Evolutionary conservation across 1,140 invertebrate species (phyloP).

Genomic region (Brachionus rotundiformis): DNA sequence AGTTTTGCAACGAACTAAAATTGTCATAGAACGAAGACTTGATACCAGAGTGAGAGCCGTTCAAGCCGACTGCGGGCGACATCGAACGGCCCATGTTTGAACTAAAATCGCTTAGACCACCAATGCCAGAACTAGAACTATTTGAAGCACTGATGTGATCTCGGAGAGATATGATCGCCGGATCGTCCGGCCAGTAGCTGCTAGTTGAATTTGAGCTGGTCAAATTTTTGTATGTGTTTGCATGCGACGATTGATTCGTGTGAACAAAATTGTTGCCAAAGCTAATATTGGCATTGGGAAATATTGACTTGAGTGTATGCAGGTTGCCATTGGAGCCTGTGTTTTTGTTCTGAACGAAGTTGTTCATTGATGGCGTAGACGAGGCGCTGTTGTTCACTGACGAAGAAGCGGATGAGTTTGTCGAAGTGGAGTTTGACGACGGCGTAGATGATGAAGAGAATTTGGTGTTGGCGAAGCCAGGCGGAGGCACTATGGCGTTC

Average conservation of each 20-base stretch:
- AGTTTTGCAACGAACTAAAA: slow-evolving; percentile 26
- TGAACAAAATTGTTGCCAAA: slow-evolving; percentile 16
- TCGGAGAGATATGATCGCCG: slow-evolving; percentile 33
- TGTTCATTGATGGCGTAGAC: slow-evolving; percentile 36
- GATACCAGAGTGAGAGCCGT: neutral
- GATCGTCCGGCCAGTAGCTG: slow-evolving; percentile 47
- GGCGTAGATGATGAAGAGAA: slow-evolving; percentile 19
- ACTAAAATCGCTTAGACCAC: neutral
- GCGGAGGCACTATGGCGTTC: neutral
- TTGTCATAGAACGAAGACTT: slow-evolving; percentile 35
- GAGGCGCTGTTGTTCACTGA: slow-evolving; percentile 49
- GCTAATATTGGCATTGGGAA: slow-evolving; percentile 49
- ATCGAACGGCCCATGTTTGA: neutral
- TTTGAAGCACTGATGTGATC: slow-evolving; percentile 10
- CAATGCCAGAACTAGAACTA: neutral
- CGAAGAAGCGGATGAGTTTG: slow-evolving; percentile 30
- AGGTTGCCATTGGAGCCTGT: neutral
- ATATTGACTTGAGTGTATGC: slow-evolving; percentile 28
- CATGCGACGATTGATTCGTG: neutral
- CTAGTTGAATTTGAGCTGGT: neutral
- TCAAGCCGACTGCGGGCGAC: neutral
- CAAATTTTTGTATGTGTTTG: neutral
- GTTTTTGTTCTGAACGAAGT: neutral
- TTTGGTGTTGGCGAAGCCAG: slow-evolving; percentile 2
- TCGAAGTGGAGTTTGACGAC: neutral